phyloP scores from a whole-genome alignment of 2,113 vertebrate species.

The Chunga burmeisteri region DNA sequence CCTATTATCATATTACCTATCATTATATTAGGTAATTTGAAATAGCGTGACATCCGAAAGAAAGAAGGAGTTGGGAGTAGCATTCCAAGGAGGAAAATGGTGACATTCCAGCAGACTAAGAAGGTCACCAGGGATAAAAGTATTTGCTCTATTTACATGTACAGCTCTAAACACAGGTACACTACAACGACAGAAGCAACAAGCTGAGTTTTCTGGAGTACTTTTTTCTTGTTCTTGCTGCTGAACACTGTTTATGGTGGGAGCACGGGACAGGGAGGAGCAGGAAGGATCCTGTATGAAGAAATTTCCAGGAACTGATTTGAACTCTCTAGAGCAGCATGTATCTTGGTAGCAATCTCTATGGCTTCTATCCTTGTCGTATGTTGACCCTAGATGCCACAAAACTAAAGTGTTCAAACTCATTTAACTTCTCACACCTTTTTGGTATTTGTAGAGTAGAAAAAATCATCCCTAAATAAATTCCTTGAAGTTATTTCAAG shows the following conservation, averaged over 20 bases:
- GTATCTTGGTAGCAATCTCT: not conserved
- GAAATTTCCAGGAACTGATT: not conserved
- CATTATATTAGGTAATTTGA: not conserved
- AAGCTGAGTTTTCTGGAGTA: not conserved
- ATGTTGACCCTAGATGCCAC: not conserved
- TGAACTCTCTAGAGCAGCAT: not conserved
- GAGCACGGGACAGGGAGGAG: not conserved
- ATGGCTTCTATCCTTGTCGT: not conserved
- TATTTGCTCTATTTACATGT: not conserved
- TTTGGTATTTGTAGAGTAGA: not conserved
- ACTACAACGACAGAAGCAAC: not conserved
- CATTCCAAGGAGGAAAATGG: not conserved
- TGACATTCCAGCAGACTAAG: not conserved
- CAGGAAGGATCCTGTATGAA: not conserved
- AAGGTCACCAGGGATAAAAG: not conserved
- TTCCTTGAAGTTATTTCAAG: not conserved
- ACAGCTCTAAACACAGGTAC: not conserved
- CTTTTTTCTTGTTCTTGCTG: not conserved
- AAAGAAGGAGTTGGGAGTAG: not conserved
- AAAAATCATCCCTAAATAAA: not conserved
- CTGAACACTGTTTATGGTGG: not conserved
- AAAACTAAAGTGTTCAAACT: not conserved
- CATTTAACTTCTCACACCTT: not conserved
- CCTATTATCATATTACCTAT: not conserved
- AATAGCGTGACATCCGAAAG: not conserved